Evolutionary conservation across 2,113 vertebrate species (phyloP).

Genomic region (Hemiscyllium ocellatum): DNA sequence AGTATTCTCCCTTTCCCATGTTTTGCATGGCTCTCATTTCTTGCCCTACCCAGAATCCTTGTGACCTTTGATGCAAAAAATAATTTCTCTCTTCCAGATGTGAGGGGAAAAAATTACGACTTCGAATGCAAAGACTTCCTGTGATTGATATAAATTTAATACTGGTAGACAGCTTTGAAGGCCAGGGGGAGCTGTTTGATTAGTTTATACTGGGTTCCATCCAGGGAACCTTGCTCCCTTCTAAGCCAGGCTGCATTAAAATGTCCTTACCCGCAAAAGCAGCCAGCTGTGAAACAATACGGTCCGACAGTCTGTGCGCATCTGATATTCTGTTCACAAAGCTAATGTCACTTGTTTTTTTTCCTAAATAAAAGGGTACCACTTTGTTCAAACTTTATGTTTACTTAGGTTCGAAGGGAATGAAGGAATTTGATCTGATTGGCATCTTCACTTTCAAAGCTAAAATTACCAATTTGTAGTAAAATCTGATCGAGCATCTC

Average conservation of each 20-base stretch:
- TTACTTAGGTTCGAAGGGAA: not conserved
- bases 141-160: conserved; percentile 55
- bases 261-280: conserved; percentile 3
- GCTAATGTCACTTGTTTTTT: not conserved
- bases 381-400: not conserved
- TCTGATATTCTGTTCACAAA: conserved; percentile 23
- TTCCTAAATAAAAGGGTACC: not conserved
- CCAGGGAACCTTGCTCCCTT: conserved; percentile 47
- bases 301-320: not conserved
- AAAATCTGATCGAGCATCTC: not conserved
- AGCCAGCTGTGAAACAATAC: conserved; percentile 10
- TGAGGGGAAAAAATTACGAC: conserved; percentile 54
- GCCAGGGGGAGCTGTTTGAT: conserved; percentile 56
- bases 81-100: conserved; percentile 52
- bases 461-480: not conserved
- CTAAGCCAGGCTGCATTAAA: conserved; percentile 38
- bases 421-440: not conserved
- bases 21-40: conserved; percentile 57
- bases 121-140: conserved; percentile 57
- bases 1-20: conserved; percentile 63
- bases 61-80: conserved; percentile 49
- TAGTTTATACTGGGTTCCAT: conserved; percentile 50
- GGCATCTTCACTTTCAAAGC: not conserved
- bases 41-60: conserved; percentile 58
- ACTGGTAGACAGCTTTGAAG: conserved; percentile 50